These are phyloP conservation scores for Myiozetetes cayanensis DNA, from an alignment of 2,113 vertebrate species.

Conservation along the genomic window DNA sequence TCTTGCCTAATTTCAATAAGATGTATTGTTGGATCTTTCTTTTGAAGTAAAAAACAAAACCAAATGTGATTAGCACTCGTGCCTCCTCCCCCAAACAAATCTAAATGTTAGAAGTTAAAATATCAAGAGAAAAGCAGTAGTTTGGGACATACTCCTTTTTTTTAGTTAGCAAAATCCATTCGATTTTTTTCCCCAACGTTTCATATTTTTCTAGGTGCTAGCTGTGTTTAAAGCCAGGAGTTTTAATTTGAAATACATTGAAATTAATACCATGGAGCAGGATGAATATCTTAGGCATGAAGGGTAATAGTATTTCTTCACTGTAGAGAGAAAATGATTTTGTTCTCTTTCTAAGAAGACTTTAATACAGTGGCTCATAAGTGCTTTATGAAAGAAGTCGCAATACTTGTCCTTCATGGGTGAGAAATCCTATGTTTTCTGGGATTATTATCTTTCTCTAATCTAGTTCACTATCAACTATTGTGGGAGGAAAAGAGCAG, in stretches of 20 bases:
- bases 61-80: neutral
- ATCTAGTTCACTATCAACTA: neutral
- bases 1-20: neutral
- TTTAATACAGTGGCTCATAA: neutral
- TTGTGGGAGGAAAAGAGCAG: neutral
- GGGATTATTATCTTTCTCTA: neutral
- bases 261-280: slow-evolving; percentile 37
- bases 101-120: neutral
- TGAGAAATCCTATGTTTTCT: neutral
- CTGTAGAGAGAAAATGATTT: neutral
- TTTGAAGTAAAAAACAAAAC: neutral
- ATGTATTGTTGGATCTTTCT: neutral
- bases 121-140: neutral
- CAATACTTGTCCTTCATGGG: neutral
- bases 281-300: neutral
- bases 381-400: neutral
- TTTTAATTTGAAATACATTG: slow-evolving; percentile 43
- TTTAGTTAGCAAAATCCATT: neutral
- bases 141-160: neutral
- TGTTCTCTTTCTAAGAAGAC: neutral
- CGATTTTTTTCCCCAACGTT: neutral
- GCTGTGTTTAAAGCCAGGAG: neutral
- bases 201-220: slow-evolving; percentile 3
- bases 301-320: slow-evolving; percentile 20
- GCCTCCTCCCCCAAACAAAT: neutral